Evolutionary conservation across 35 echinoderm and acorn worm species (phyloP).

Genomic region (Lytechinus pictus): DNA sequence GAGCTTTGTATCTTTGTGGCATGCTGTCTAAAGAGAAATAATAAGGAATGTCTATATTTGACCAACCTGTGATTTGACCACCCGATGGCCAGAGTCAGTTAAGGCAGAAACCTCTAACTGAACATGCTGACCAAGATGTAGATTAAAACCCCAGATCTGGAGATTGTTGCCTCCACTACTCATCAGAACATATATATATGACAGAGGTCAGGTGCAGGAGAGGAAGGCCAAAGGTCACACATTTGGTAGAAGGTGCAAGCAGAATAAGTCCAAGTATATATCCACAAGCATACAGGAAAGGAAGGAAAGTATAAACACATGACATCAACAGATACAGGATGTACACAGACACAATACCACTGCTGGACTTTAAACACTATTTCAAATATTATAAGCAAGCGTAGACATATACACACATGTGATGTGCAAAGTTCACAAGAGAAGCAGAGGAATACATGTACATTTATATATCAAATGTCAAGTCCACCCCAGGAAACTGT

Average conservation of each 20-base stretch:
- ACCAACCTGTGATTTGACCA: background rate
- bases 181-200: background rate
- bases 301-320: background rate
- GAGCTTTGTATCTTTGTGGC: no score
- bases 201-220: background rate
- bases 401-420: no score
- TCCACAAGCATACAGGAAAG: background rate
- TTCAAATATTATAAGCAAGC: no score
- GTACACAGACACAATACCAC: background rate
- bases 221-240: background rate
- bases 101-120: background rate
- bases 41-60: no score
- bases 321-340: background rate
- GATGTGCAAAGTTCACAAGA: no score
- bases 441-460: no score
- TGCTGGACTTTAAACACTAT: background rate
- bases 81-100: slow-evolving; percentile 10
- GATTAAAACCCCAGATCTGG: slow-evolving; percentile 42
- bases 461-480: no score
- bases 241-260: background rate
- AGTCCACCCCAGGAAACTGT: no score
- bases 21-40: no score
- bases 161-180: slow-evolving; percentile 20
- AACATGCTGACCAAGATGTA: slow-evolving; percentile 33
- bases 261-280: background rate